Evolutionary conservation across 2,113 vertebrate species (phyloP).

Genomic region (Glareola pratincola): DNA sequence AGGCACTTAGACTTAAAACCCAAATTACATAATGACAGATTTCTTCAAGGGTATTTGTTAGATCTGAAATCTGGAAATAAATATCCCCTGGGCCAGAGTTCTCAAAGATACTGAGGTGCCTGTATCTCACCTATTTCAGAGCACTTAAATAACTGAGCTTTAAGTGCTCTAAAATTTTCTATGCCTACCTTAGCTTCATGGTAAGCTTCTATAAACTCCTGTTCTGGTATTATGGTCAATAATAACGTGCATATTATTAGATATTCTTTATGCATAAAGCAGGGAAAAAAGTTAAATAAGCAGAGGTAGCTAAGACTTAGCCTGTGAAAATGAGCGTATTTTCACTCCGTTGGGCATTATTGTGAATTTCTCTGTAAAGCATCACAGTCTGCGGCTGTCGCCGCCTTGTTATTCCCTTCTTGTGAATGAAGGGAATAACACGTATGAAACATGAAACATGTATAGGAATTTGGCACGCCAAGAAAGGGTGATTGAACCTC

Average conservation of each 20-base stretch:
- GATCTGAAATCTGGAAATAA: not conserved
- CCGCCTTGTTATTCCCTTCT: not conserved
- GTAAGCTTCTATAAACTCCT: not conserved
- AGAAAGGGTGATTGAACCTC: not conserved
- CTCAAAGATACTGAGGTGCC: not conserved
- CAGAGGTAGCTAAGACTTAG: not conserved
- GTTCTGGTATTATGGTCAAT: not conserved
- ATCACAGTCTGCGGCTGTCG: too few species aligned
- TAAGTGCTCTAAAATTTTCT: not conserved
- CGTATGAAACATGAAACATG: too few species aligned
- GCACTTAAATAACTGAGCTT: fast-evolving
- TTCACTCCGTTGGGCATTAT: not conserved
- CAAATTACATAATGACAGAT: not conserved
- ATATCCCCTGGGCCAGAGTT: fast-evolving
- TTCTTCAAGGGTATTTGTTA: not conserved
- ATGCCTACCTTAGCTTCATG: not conserved
- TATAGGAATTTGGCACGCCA: too few species aligned
- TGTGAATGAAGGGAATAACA: too few species aligned
- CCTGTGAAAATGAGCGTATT: not conserved
- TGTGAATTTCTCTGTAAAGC: not conserved
- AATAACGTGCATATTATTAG: too few species aligned
- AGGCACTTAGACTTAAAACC: not conserved
- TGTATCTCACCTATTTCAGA: not conserved
- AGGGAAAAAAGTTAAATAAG: not conserved
- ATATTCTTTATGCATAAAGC: not conserved